Evolutionary conservation across 2,797 vertebrate genomes (phyloP).

Genomic region (Cossypha polioptera): DNA sequence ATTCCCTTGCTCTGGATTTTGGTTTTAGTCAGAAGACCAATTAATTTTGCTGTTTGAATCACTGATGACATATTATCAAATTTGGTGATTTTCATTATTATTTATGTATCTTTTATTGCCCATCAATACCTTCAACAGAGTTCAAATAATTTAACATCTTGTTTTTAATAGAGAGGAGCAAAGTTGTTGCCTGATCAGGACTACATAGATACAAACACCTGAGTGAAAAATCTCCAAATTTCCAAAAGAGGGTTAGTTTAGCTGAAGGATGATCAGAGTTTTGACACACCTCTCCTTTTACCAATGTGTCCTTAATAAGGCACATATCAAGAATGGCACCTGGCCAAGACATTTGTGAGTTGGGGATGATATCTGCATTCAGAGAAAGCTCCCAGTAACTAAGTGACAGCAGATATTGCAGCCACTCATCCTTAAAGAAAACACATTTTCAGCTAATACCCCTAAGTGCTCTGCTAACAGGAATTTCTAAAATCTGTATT

Average conservation of each 20-base stretch:
- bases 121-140: not conserved
- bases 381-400: not conserved
- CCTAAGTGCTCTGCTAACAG: not conserved
- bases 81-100: not conserved
- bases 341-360: not conserved
- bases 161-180: not conserved
- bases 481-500: slow-evolving; percentile 42
- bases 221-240: not conserved
- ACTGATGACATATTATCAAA: not conserved
- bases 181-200: not conserved
- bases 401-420: slow-evolving; percentile 17
- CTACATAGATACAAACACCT: not conserved
- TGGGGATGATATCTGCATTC: not conserved
- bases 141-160: not conserved
- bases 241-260: not conserved
- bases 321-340: not conserved
- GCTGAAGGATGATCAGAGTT: not conserved
- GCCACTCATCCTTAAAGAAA: slow-evolving; percentile 33
- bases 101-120: not conserved
- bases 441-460: slow-evolving; percentile 2
- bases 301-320: not conserved
- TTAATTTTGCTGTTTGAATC: not conserved
- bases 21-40: not conserved
- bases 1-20: not conserved
- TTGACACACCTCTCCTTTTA: not conserved